Evolutionary conservation across 1,140 invertebrate genomes (phyloP), one percentile per base, ranked within the genome.

Genomic region (Dryas iulia): DNA sequence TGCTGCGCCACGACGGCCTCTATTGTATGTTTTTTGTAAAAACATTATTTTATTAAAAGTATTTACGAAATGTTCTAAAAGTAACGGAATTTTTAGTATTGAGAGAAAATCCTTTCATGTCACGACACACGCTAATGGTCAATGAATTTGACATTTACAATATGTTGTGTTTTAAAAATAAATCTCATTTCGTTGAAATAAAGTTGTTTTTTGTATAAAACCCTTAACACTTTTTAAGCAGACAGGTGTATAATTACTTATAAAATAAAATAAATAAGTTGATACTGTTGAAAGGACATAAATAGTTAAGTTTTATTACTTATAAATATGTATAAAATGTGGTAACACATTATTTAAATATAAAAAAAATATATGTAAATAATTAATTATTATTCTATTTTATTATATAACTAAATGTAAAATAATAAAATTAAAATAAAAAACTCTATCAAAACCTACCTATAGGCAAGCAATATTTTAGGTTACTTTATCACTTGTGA

Each of bases 61-160:
- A n/a, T n/a, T n/a, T n/a, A n/a, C n/a, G n/a, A 35, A 14, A 35
- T 14, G 12, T 1, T 18, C 39, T 47, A 21, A 7, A 10, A 10
- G 18, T 47, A 47, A 47, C 39, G 39, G 39, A 47, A 7, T 21
- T 47, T 21, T 10, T 4, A 14, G 35, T 39, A n/a, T 18, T 14
- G 39, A 21, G 39, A 47, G 39, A 47, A 21, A 47, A 47, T 47
- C 39, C 39, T 47, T 47, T 47, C 39, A 47, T 47, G 18, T 47
- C 39, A 47, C 39, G 18, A 47, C 39, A 21, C 39, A 47, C 39
- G 39, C 39, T 47, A 47, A 47, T 47, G 39, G 39, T 10, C 39
- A 21, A 21, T 47, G 39, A 8, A 21, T 18, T 47, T 47, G 39
- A 47, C 39, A 47, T 47, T 47, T 21, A 21, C 3, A 21, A 7